These are phyloP conservation scores for Drosophila sordidula DNA, from an alignment of 2,888 invertebrate genomes.

Conservation along the genomic window DNA sequence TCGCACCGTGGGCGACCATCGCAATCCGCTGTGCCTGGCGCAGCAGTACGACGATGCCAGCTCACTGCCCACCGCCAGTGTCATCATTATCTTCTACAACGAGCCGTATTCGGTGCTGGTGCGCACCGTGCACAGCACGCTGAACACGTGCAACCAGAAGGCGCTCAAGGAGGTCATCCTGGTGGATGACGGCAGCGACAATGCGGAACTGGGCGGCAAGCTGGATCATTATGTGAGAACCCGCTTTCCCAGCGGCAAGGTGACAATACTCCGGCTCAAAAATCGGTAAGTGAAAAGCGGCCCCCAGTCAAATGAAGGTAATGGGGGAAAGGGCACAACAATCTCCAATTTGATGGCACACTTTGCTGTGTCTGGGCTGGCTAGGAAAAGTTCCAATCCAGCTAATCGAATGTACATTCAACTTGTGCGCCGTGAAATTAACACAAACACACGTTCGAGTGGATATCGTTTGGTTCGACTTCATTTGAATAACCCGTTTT, in stretches of 20 bases:
- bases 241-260: constrained; percentile 88
- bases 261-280: constrained; percentile 91
- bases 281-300: constrained; percentile 86
- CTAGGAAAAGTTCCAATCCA: constrained; percentile 61
- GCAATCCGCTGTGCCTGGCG: constrained; percentile 82
- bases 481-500: constrained; percentile 80
- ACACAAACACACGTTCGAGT: constrained; percentile 46
- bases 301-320: not conserved
- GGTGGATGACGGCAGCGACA: constrained; percentile 96
- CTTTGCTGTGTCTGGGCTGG: constrained; percentile 15
- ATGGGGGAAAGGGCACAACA: constrained; percentile 11
- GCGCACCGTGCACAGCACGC: constrained; percentile 90
- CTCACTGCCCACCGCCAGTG: constrained; percentile 90
- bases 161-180: constrained; percentile 94
- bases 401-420: constrained; percentile 68
- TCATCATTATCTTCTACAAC: constrained; percentile 95
- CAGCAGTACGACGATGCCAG: constrained; percentile 86
- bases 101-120: constrained; percentile 94
- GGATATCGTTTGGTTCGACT: constrained; percentile 43
- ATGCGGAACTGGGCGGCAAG: constrained; percentile 90
- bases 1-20: constrained; percentile 87
- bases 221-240: constrained; percentile 92
- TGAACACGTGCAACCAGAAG: constrained; percentile 88
- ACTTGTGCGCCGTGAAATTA: constrained; percentile 43
- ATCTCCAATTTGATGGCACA: constrained; percentile 29